These are phyloP conservation scores for Melanitta fusca DNA, from an alignment of 2,797 vertebrate species.

Conservation along the genomic window DNA sequence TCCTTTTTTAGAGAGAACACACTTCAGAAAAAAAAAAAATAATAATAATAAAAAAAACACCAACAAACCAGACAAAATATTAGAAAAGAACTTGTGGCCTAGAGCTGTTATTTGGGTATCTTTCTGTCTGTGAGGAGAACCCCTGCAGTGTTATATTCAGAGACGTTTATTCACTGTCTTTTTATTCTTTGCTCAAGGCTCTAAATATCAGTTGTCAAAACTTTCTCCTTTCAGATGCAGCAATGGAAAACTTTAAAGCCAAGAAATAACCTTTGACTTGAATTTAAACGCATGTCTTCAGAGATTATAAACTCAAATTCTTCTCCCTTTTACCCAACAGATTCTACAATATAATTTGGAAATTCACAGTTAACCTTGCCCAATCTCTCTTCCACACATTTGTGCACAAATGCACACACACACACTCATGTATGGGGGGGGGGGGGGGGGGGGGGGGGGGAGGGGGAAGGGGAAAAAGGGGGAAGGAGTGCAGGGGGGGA, in stretches of 20 bases:
- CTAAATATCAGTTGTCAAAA: slow-evolving; percentile 57
- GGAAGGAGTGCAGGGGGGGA: not conserved
- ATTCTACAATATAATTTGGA: not conserved
- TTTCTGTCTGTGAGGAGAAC: slow-evolving; percentile 12
- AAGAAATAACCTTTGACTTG: slow-evolving; percentile 32
- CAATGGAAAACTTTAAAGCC: slow-evolving; percentile 14
- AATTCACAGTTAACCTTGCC: not conserved
- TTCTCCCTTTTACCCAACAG: not conserved
- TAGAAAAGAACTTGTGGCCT: not conserved
- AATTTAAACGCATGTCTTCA: slow-evolving; percentile 29
- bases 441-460: not conserved
- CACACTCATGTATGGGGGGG: not conserved
- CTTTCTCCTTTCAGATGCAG: slow-evolving; percentile 25
- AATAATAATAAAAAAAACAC: no score
- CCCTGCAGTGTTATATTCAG: slow-evolving; percentile 11
- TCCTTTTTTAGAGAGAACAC: not conserved
- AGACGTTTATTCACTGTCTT: slow-evolving; percentile 40
- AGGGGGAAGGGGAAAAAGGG: not conserved
- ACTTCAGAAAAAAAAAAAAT: not conserved
- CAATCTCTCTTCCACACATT: fast-evolving
- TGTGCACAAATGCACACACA: not conserved
- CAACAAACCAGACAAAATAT: not conserved
- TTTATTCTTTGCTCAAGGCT: slow-evolving; percentile 42
- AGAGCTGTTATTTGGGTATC: slow-evolving; percentile 10
- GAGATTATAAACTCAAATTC: slow-evolving; percentile 21